Evolutionary conservation across 2,797 vertebrate genomes (phyloP).

Genomic region (Australoheros facetus): DNA sequence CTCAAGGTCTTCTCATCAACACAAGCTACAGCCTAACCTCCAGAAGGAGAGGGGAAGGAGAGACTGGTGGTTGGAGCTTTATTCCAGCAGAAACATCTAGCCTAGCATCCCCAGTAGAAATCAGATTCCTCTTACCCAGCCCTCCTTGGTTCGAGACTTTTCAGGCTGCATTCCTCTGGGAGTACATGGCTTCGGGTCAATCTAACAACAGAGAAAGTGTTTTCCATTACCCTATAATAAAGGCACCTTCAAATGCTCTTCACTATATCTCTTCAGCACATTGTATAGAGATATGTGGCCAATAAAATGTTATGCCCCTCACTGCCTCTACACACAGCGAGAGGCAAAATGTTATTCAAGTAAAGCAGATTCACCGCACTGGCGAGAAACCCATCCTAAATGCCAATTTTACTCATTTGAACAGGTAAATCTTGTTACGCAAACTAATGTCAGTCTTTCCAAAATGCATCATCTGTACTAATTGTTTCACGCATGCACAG

Average conservation of each 20-base stretch:
- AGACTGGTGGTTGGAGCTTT: slow-evolving; percentile 19
- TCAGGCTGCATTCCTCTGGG: slow-evolving; percentile 99
- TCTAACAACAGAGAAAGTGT: slow-evolving; percentile 79
- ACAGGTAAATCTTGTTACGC: slow-evolving; percentile 46
- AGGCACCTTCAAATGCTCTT: slow-evolving; percentile 65
- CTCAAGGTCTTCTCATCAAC: slow-evolving; percentile 27
- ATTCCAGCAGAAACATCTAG: slow-evolving; percentile 47
- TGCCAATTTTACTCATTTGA: slow-evolving; percentile 39
- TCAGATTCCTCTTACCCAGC: slow-evolving; percentile 90
- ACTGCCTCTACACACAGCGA: neutral
- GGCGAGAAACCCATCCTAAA: neutral
- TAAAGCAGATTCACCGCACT: slow-evolving; percentile 1
- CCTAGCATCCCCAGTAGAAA: slow-evolving; percentile 49
- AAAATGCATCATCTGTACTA: neutral
- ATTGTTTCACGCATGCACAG: slow-evolving; percentile 34
- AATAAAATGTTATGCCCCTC: slow-evolving; percentile 6
- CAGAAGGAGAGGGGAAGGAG: slow-evolving; percentile 16
- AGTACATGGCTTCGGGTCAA: slow-evolving; percentile 99
- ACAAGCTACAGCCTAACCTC: slow-evolving; percentile 27
- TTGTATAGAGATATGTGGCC: slow-evolving; percentile 9
- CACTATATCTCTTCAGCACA: slow-evolving; percentile 10
- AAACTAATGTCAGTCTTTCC: slow-evolving; percentile 28
- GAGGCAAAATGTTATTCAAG: slow-evolving; percentile 2
- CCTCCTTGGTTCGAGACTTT: slow-evolving; percentile 94
- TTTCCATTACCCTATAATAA: slow-evolving; percentile 54